Evolutionary conservation across 64 coral and sea anemone species (phyloP).

Genomic region (Pocillopora damicornis): DNA sequence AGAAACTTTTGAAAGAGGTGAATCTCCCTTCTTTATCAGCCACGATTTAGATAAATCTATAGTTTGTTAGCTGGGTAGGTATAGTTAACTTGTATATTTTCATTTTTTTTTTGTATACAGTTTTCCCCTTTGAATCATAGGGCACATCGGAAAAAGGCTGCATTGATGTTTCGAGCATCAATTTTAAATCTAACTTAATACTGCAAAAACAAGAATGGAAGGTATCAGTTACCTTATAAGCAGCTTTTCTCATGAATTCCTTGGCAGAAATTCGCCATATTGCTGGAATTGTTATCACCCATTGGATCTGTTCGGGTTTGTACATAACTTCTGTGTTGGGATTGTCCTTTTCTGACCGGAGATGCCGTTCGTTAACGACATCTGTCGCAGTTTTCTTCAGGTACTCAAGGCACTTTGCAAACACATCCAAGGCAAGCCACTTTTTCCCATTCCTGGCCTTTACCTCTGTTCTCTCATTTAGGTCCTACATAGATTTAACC

Average conservation of each 20-base stretch:
- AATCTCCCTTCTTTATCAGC: background rate
- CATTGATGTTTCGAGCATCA: too few relatives aligned
- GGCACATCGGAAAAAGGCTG: too few relatives aligned
- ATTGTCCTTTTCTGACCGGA: slow-evolving; percentile 34
- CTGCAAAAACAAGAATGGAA: background rate
- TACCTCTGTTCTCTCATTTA: slow-evolving; percentile 42
- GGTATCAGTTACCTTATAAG: slow-evolving; percentile 24
- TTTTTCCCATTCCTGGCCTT: slow-evolving; percentile 45
- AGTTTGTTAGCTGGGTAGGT: too few relatives aligned
- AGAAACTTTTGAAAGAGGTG: too few relatives aligned
- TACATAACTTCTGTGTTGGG: slow-evolving; percentile 18
- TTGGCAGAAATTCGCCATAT: slow-evolving; percentile 50
- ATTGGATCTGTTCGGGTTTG: slow-evolving; percentile 30
- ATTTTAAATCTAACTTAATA: background rate
- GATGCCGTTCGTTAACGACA: slow-evolving; percentile 15
- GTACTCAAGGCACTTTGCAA: slow-evolving; percentile 30
- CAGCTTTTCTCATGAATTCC: slow-evolving; percentile 46
- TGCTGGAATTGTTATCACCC: slow-evolving; percentile 55
- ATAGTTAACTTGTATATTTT: too few relatives aligned
- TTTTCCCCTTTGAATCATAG: too few relatives aligned
- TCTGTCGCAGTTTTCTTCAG: slow-evolving; percentile 19
- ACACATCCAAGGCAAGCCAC: slow-evolving; percentile 44
- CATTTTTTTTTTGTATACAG: too few relatives aligned
- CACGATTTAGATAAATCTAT: too few relatives aligned
- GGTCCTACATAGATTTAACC: background rate